Conservation (phyloP, 2,888 invertebrate species). For the Vesta saturnalis region DNA sequence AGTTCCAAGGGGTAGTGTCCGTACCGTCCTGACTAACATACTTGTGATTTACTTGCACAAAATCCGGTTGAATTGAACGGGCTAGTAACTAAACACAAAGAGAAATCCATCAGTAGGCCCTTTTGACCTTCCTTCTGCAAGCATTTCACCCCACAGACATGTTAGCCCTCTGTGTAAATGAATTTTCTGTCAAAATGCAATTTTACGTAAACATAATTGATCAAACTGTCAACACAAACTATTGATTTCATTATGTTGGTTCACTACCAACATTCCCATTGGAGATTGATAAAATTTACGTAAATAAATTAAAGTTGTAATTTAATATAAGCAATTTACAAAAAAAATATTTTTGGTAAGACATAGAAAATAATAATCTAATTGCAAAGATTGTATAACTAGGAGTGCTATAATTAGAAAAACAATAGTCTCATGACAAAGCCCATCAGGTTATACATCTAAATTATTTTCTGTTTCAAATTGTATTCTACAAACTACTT, state of each 20-base stretch:
- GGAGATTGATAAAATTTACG: too few relatives aligned
- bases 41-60: constrained; percentile 54
- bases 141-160: constrained; percentile 33
- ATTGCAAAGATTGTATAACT: background rate
- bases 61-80: constrained; percentile 57
- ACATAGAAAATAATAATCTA: too few relatives aligned
- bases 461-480: constrained; percentile 43
- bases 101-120: constrained; percentile 56
- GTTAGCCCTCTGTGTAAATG: constrained; percentile 37
- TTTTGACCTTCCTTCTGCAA: constrained; percentile 53
- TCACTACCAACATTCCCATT: too few relatives aligned
- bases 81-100: constrained; percentile 59
- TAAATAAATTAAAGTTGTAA: too few relatives aligned
- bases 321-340: too few relatives aligned
- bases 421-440: constrained; percentile 20
- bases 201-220: constrained; percentile 13
- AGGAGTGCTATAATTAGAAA: constrained; percentile 1
- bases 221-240: constrained; percentile 6
- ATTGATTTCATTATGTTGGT: background rate
- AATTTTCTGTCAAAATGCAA: constrained; percentile 33
- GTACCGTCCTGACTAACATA: constrained; percentile 46
- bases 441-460: constrained; percentile 30
- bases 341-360: too few relatives aligned
- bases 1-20: constrained; percentile 45
- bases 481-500: constrained; percentile 53